These are phyloP conservation scores for Rhynchotus rufescens DNA, from an alignment of 2,797 vertebrate genomes.

Conservation along the genomic window DNA sequence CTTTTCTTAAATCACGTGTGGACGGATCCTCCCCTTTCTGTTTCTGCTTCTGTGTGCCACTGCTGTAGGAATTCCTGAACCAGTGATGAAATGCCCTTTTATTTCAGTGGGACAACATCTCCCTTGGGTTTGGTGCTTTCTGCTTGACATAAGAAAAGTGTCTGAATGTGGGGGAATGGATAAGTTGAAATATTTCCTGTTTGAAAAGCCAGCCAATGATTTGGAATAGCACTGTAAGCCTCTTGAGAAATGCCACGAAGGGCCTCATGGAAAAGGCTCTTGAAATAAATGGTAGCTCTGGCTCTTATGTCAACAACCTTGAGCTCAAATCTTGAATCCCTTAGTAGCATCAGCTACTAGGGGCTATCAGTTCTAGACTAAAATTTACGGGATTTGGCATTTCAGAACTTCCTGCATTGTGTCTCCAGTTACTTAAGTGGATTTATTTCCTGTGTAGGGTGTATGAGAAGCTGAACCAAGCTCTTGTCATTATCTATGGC, in stretches of 20 bases:
- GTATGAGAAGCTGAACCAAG: slow-evolving; percentile 12
- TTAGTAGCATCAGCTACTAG: not conserved
- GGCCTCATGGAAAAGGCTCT: not conserved
- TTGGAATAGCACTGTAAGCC: not conserved
- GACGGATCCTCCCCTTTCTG: not conserved
- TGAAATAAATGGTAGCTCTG: not conserved
- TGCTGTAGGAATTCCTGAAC: not conserved
- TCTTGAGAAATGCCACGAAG: not conserved
- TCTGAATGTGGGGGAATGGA: not conserved
- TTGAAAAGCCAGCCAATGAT: not conserved
- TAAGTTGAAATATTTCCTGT: not conserved
- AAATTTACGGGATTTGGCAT: not conserved
- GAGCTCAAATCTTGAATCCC: not conserved
- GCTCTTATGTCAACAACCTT: not conserved
- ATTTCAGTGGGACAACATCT: not conserved
- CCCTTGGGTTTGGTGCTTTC: not conserved
- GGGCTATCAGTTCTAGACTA: not conserved
- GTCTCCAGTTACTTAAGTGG: not conserved
- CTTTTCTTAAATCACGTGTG: not conserved
- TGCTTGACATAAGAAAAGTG: not conserved
- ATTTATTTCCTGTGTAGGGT: not conserved
- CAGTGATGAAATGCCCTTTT: not conserved
- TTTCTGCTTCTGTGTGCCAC: not conserved
- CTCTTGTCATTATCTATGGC: slow-evolving; percentile 15
- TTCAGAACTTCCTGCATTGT: not conserved